Base-by-base conservation (phyloP, 2,888 invertebrate genomes). In the Axea sp. region DNA sequence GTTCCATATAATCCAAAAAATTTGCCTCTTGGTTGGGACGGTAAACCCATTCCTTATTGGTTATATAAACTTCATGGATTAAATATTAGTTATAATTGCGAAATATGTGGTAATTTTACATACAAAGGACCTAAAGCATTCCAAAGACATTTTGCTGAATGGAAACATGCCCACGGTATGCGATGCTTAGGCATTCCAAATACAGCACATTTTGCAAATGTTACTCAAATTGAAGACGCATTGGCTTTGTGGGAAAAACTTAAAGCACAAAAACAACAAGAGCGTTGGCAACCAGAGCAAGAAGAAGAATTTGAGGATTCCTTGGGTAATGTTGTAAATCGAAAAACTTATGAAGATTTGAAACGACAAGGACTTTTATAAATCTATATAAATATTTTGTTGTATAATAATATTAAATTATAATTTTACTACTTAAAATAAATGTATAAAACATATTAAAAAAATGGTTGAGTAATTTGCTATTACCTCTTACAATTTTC, bases 1-100 rank as follows among this genome's bases (percentile, higher is more conserved):
- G 96, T 99, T 22, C 99, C 99, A 0, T 99, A 99, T 88, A 99
- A 99, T 89, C 99, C 99, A 0, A 99, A 99, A 89, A 99, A 99
- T 89, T 89, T 99, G 59, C 99, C 99, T 0, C 92, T 99, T 0
- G 99, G 99, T 0, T 99, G 98, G 98, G 99, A 99, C 88, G 98
- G 98, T 57, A 99, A 98, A 86, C 93, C 93, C 0, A 93, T 93
- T 77, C 98, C 99, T 0, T 99, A 99, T 88, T 99, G 99, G 99
- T 88, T 99, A 57, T 99, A 99, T 89, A 99, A 99, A 88, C 90
- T 99, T 3, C 99, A 99, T 85, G 99, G 99, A 0, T 90, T 99
- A 5, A 99, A 99, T 88, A 98, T 99, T 74, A 98, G 96, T 86
- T 99, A 99, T 88, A 97, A 96, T 68, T 99, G 99, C 87, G 99